Conservation (phyloP, 2,888 invertebrate genomes). For the Drosophila pseudotalamancana region DNA sequence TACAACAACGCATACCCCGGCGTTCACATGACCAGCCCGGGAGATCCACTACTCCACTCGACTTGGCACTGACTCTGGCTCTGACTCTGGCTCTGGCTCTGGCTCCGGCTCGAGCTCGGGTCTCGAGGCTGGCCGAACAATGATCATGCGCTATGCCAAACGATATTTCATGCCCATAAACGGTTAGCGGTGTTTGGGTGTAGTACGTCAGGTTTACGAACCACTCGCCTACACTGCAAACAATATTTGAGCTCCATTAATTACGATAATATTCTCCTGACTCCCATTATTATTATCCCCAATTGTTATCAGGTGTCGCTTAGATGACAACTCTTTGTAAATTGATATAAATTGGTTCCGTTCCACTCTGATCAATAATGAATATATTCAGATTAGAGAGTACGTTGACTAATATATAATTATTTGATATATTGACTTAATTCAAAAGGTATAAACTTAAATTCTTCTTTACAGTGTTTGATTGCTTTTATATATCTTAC, state of each 20-base stretch:
- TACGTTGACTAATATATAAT: too few relatives aligned
- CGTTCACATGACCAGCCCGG: slow-evolving; percentile 26
- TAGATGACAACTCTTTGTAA: too few relatives aligned
- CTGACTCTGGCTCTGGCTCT: slow-evolving; percentile 5
- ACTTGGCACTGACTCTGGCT: slow-evolving; percentile 3
- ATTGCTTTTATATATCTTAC: too few relatives aligned
- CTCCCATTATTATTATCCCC: too few relatives aligned
- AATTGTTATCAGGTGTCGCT: too few relatives aligned
- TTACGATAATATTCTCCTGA: not conserved
- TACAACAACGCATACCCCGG: slow-evolving; percentile 39
- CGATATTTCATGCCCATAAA: slow-evolving; percentile 78
- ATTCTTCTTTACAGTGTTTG: too few relatives aligned
- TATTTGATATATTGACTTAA: too few relatives aligned
- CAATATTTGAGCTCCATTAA: not conserved
- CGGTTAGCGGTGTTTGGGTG: slow-evolving; percentile 62
- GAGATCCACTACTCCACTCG: not conserved
- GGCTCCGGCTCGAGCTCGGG: too few relatives aligned
- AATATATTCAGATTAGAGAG: too few relatives aligned
- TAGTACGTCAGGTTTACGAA: slow-evolving; percentile 46
- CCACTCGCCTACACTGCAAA: slow-evolving; percentile 36
- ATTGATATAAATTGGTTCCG: too few relatives aligned
- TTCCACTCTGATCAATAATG: too few relatives aligned
- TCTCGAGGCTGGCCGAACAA: slow-evolving; percentile 66
- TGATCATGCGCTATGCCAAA: slow-evolving; percentile 66
- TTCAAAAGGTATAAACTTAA: too few relatives aligned